Evolutionary conservation across 2,113 vertebrate genomes (phyloP), one percentile per base, ranked within the genome.

Genomic region (Chitala chitala): DNA sequence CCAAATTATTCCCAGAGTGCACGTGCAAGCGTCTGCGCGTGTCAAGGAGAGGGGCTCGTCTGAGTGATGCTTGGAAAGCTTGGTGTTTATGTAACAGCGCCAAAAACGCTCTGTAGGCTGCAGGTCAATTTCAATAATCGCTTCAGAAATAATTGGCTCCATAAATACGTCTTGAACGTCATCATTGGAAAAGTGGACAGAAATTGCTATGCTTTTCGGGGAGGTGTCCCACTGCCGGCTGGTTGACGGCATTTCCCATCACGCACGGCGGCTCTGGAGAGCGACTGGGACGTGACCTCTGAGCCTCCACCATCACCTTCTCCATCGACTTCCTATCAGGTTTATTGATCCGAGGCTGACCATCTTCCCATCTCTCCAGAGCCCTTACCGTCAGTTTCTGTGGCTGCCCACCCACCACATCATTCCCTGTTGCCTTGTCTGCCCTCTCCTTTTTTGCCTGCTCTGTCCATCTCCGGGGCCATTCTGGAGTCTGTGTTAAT

Each of bases 401-500:
- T 42, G n/a, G 20, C 17, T 9, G 5, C 46, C 9, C 22, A 79
- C 76, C 77, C 64, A 76, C 68, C 72, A 63, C 69, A 73, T 40
- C 80, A 73, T 63, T 76, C 70, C 44, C 53, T 70, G 50, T 2
- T 54, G 77, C 71, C 79, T 66, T 71, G 26, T 69, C 72, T 80
- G 79, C 77, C 38, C 69, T 33, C 59, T 51, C 4, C 50, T 13
- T 64, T 24, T 54, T 36, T 36, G n/a, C 17, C 33, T 13, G 50
- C 29, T 42, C 73, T 36, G 33, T 29, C 58, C 12, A n/a, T 51
- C 42, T 78, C 76, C 84, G 77, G 79, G 76, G 76, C 82, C 80
- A 84, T 74, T 81, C 61, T 77, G 81, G 46, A 5, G 33, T 61
- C 66, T 81, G 84, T 78, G 74, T 81, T 81, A 79, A 79, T 72